phyloP scores from a whole-genome alignment of 2,113 vertebrate species.

The Trematomus loennbergii region DNA sequence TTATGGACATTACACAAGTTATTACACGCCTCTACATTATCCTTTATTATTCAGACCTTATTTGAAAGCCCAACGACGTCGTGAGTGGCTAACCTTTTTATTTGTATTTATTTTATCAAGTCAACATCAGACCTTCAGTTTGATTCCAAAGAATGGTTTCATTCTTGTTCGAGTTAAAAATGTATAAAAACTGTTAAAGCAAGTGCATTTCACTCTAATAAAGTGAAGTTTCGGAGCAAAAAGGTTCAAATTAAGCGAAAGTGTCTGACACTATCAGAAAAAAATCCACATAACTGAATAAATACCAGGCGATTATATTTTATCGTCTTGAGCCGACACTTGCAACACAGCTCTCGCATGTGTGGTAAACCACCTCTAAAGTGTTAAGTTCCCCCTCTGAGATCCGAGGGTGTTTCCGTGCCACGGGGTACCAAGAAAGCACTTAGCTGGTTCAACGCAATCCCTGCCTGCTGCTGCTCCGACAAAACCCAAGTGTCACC shows the following conservation, averaged over 20 bases:
- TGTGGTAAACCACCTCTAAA: constrained; percentile 67
- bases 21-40: not conserved
- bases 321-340: not conserved
- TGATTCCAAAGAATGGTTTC: not conserved
- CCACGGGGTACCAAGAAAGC: constrained; percentile 62
- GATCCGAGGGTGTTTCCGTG: constrained; percentile 55
- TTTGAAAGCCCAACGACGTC: no score
- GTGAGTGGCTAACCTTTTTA: no score
- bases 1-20: no score
- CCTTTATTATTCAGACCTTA: not conserved
- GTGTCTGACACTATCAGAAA: not conserved
- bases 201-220: not conserved
- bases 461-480: constrained; percentile 28
- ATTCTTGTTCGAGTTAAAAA: no score
- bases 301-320: not conserved
- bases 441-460: constrained; percentile 51
- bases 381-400: constrained; percentile 52
- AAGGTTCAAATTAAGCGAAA: not conserved
- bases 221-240: no score
- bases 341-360: constrained; percentile 35
- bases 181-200: not conserved
- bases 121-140: not conserved
- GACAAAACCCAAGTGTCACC: constrained; percentile 47
- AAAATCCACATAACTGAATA: constrained; percentile 5
- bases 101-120: no score